Evolutionary conservation across 2,113 vertebrate genomes (phyloP).

Genomic region (Natator depressus): DNA sequence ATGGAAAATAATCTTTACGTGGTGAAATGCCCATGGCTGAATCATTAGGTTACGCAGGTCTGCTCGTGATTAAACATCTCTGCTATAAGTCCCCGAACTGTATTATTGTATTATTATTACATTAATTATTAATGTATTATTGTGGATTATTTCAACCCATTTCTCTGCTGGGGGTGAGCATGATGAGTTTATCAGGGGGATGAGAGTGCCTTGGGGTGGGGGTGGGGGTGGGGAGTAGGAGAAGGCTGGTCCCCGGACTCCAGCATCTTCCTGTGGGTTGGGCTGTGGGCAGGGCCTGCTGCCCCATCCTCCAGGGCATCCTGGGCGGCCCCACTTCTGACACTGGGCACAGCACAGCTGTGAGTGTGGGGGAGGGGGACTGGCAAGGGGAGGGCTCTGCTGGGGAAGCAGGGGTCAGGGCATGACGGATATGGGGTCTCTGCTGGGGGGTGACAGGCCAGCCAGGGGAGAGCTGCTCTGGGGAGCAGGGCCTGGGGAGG

Average conservation of each 20-base stretch:
- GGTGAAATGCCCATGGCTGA: background rate
- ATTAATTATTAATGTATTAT: background rate
- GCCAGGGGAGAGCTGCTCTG: background rate
- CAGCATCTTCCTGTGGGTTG: background rate
- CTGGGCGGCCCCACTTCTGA: background rate
- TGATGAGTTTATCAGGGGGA: background rate
- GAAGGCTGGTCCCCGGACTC: too few relatives aligned
- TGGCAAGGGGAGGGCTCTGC: background rate
- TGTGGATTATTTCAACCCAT: background rate
- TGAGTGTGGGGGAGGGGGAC: background rate
- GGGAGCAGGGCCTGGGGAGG: background rate
- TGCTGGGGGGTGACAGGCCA: background rate
- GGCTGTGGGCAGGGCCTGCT: too few relatives aligned
- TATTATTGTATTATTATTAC: background rate
- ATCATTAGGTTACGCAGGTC: background rate
- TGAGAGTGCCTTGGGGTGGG: background rate
- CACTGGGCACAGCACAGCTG: too few relatives aligned
- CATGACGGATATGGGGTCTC: background rate
- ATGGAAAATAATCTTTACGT: slow-evolving; percentile 42
- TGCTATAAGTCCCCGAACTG: background rate
- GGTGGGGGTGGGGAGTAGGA: too few relatives aligned
- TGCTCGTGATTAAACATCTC: background rate
- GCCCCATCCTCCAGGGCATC: background rate
- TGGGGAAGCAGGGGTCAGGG: background rate
- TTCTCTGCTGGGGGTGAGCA: background rate